phyloP scores from a whole-genome alignment of 2,797 vertebrate species.

The Atherinosoma microstoma region DNA sequence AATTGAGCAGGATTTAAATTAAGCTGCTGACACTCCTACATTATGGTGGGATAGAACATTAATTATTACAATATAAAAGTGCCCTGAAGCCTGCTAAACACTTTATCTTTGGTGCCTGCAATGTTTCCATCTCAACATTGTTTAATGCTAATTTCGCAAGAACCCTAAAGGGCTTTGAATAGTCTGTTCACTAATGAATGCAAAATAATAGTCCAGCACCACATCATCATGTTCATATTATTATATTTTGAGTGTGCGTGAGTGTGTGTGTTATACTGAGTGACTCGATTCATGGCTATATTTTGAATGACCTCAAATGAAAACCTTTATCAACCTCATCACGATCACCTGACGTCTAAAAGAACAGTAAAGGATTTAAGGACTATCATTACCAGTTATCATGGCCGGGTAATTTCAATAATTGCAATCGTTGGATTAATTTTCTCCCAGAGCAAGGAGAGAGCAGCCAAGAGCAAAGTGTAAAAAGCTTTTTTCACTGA shows the following conservation, averaged over 20 bases:
- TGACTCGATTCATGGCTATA: constrained; percentile 28
- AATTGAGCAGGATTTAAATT: constrained; percentile 82
- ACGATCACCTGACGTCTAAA: constrained; percentile 26
- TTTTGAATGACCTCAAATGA: constrained; percentile 32
- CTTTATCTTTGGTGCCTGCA: constrained; percentile 74
- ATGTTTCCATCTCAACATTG: constrained; percentile 61
- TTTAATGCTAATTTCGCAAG: constrained; percentile 60
- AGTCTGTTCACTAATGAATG: constrained; percentile 54
- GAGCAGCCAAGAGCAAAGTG: constrained; percentile 40
- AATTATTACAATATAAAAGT: constrained; percentile 81
- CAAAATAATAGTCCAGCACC: constrained; percentile 51
- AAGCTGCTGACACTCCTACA: constrained; percentile 76
- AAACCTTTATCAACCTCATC: constrained; percentile 38
- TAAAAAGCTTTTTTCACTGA: constrained; percentile 24
- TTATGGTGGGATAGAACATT: constrained; percentile 75
- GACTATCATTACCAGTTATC: constrained; percentile 41
- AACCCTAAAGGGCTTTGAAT: constrained; percentile 50
- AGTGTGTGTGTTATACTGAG: not conserved
- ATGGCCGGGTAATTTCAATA: constrained; percentile 52
- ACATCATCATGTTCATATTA: constrained; percentile 34
- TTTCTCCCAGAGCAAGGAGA: constrained; percentile 25
- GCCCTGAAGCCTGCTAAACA: constrained; percentile 74
- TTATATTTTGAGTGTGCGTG: constrained; percentile 6
- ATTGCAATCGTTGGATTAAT: constrained; percentile 57
- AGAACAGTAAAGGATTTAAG: constrained; percentile 30